Evolutionary conservation across 1,140 invertebrate genomes (phyloP).

Genomic region (Drosophila rufa): DNA sequence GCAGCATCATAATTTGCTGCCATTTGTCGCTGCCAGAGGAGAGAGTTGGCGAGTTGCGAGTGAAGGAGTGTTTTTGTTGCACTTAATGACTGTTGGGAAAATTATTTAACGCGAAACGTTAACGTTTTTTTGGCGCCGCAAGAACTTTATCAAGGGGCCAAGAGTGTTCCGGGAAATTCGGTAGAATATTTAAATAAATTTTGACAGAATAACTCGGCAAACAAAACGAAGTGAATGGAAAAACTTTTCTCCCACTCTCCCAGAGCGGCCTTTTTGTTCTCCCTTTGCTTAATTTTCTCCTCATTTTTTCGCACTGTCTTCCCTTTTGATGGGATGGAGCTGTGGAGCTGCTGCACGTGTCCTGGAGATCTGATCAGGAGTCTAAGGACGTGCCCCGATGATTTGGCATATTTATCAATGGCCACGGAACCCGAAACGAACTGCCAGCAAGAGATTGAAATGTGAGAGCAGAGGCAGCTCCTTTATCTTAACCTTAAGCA

Average conservation of each 20-base stretch:
- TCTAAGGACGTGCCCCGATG: slow-evolving; percentile 57
- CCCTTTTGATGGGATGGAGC: slow-evolving; percentile 14
- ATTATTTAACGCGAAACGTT: slow-evolving; percentile 72
- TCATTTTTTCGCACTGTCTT: slow-evolving; percentile 26
- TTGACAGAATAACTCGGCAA: slow-evolving; percentile 62
- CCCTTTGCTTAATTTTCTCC: slow-evolving; percentile 12
- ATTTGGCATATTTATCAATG: slow-evolving; percentile 56
- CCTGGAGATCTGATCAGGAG: slow-evolving; percentile 24
- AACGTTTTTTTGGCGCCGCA: slow-evolving; percentile 13
- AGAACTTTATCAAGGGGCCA: slow-evolving; percentile 8
- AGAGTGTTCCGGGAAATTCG: slow-evolving; percentile 48
- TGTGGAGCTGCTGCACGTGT: slow-evolving; percentile 25
- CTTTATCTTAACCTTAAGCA: slow-evolving; percentile 1
- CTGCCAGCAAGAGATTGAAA: slow-evolving; percentile 30
- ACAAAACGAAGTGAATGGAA: slow-evolving; percentile 56
- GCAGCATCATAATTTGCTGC: slow-evolving; percentile 66
- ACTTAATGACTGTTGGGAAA: slow-evolving; percentile 68
- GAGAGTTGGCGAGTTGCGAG: background rate
- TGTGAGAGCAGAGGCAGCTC: slow-evolving; percentile 26
- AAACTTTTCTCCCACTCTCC: slow-evolving; percentile 46
- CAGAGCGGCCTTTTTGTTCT: slow-evolving; percentile 9
- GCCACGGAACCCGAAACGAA: slow-evolving; percentile 7
- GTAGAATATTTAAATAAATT: slow-evolving; percentile 71
- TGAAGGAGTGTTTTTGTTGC: slow-evolving; percentile 52
- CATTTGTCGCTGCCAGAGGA: slow-evolving; percentile 62